These are phyloP conservation scores for Psittacula cyanocephala DNA, from an alignment of 2,113 vertebrate species.

Conservation along the genomic window DNA sequence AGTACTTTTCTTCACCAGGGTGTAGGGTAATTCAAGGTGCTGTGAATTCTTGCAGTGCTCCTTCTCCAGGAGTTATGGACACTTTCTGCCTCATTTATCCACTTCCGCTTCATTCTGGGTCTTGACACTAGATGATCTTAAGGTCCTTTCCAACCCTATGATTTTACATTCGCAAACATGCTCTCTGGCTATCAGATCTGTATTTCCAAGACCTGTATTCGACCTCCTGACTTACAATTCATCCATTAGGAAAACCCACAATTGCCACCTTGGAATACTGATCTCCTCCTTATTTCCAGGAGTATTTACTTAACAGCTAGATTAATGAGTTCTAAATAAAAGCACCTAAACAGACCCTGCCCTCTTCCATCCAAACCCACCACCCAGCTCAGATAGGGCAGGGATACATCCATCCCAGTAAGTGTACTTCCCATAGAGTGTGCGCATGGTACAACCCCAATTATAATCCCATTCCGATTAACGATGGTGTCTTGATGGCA, in stretches of 20 bases:
- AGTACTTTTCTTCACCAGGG: neutral
- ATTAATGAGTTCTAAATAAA: neutral
- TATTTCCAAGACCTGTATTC: neutral
- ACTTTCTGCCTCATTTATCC: neutral
- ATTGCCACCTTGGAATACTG: neutral
- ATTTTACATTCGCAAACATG: neutral
- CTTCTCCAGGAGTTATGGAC: neutral
- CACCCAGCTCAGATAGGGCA: neutral
- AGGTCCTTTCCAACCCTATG: neutral
- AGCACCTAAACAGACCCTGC: neutral
- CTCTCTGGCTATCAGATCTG: neutral
- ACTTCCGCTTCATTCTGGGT: neutral
- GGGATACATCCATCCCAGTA: neutral
- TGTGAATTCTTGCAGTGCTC: neutral
- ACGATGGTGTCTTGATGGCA: slow-evolving; percentile 56
- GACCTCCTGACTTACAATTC: neutral
- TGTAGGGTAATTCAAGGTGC: neutral
- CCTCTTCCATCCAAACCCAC: neutral
- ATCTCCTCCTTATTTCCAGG: neutral
- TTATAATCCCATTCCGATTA: slow-evolving; percentile 66
- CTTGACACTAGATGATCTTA: neutral
- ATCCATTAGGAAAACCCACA: neutral
- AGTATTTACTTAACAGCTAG: neutral
- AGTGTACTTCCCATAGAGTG: neutral
- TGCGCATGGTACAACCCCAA: neutral